Evolutionary conservation across 1,140 invertebrate species (phyloP).

Genomic region (Apocrypta bakeri): DNA sequence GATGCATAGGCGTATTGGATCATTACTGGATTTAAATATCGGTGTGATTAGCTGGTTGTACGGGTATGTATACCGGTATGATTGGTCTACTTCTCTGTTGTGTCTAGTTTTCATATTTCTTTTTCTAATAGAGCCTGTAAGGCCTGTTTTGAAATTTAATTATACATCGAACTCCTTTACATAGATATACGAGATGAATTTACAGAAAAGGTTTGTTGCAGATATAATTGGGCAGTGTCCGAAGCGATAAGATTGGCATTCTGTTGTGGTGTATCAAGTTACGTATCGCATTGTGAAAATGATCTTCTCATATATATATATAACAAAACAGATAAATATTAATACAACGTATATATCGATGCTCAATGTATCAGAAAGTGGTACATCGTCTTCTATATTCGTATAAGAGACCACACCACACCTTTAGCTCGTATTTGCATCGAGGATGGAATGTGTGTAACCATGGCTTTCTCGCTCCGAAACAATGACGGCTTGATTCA

Average conservation of each 20-base stretch:
- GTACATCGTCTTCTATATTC: background rate
- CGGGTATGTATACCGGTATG: background rate
- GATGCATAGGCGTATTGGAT: background rate
- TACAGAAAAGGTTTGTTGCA: background rate
- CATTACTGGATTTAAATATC: background rate
- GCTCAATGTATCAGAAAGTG: constrained; percentile 5
- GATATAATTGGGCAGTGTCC: background rate
- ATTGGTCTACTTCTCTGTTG: background rate
- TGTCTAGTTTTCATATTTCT: too few relatives aligned
- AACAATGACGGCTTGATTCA: background rate
- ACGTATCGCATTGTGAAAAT: too few relatives aligned
- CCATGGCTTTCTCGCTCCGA: background rate
- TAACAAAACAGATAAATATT: background rate
- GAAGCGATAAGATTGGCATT: constrained; percentile 17
- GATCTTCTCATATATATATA: background rate
- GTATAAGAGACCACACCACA: background rate
- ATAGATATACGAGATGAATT: background rate
- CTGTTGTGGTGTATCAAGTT: too few relatives aligned
- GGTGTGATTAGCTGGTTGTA: background rate
- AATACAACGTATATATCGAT: background rate
- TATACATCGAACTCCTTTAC: background rate
- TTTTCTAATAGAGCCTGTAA: background rate
- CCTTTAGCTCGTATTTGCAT: background rate
- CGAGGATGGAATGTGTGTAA: background rate
- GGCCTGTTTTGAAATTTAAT: background rate